A percentile compares a stretch with the other conserved stretches of the same genome.
phyloP scores from a whole-genome alignment of 2,888 invertebrate genomes.

The Protodeltote pygarga region DNA sequence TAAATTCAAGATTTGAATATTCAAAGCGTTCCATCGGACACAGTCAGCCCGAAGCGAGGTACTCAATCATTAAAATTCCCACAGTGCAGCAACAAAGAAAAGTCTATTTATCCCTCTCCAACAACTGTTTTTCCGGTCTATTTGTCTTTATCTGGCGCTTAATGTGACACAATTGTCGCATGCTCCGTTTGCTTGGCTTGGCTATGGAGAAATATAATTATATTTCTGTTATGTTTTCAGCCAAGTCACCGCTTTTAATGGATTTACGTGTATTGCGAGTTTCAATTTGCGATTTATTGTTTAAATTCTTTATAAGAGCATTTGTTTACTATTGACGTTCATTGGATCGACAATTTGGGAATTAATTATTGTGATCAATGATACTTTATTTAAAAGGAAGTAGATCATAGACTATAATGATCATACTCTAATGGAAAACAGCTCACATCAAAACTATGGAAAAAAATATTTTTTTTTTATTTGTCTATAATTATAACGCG shows the following conservation, averaged over 20 bases:
- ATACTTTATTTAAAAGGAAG: too few species aligned
- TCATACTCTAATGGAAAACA: too few species aligned
- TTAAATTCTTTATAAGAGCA: constrained; percentile 38
- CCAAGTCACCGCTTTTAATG: constrained; percentile 48
- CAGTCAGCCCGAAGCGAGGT: constrained; percentile 44
- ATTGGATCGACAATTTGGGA: too few species aligned
- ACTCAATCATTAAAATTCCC: constrained; percentile 83
- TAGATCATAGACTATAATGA: too few species aligned
- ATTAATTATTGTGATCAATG: too few species aligned
- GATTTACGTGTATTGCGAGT: constrained; percentile 37
- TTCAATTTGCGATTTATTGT: constrained; percentile 26
- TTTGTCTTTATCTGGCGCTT: constrained; percentile 83
- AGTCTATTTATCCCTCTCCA: constrained; percentile 76
- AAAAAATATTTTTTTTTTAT: too few species aligned
- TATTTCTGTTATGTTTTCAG: constrained; percentile 55
- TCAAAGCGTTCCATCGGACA: constrained; percentile 50
- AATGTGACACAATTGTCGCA: constrained; percentile 83
- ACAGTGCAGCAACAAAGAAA: constrained; percentile 69
- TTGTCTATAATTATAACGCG: too few species aligned
- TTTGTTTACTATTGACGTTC: too few species aligned
- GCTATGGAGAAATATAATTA: constrained; percentile 58
- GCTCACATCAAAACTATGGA: too few species aligned
- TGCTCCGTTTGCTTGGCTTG: constrained; percentile 79
- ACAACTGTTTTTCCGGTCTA: constrained; percentile 82
- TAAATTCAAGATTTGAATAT: constrained; percentile 52